Base-by-base conservation (phyloP, 2,888 invertebrate genomes). In the Macrosiphum euphorbiae region DNA sequence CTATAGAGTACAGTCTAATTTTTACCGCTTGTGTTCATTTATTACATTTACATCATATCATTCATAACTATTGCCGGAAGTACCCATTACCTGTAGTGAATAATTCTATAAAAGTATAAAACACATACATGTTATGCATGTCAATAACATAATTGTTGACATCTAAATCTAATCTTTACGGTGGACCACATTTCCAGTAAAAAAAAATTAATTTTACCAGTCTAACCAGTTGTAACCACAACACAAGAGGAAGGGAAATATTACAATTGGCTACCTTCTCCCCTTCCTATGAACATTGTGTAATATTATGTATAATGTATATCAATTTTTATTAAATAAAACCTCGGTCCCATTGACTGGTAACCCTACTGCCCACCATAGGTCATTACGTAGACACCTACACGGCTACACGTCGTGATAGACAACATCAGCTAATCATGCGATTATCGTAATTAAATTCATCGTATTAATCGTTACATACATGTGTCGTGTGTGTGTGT, bases 381-480 rank as follows among this genome's bases (percentile, higher is more conserved):
- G 78, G 35, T 78, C 78, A 78, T 35, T 35, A 20, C 78, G 35
- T 78, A 20, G 35, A 78, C 78, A 78, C 78, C 78, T 35, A 78
- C 78, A n/a, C n/a, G n/a, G n/a, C 16, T 67, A 67, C 5, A 20
- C 20, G 2, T 35, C 35, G 35, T 78, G 35, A 35, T 20, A 20
- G 35, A 41, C 78, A 35, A 78, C 78, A 20, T 78, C 35, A 35
- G 35, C 78, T 35, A 78, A 78, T 78, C 78, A 78, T 35, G 35
- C 78, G 78, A 78, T 78, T 78, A 78, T 35, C 78, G 78, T 78
- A 35, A 78, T 78, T 78, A 35, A 78, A 78, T 78, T 78, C 35
- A 20, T 20, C 26, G 26, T 8, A 24, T 55, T 55, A 55, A 78
- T 78, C 35, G 35, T 35, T 35, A 35, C 67, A 16, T 16, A 4